Conservation (phyloP, 2,888 invertebrate genomes). For the Agrenia bidenticulata region DNA sequence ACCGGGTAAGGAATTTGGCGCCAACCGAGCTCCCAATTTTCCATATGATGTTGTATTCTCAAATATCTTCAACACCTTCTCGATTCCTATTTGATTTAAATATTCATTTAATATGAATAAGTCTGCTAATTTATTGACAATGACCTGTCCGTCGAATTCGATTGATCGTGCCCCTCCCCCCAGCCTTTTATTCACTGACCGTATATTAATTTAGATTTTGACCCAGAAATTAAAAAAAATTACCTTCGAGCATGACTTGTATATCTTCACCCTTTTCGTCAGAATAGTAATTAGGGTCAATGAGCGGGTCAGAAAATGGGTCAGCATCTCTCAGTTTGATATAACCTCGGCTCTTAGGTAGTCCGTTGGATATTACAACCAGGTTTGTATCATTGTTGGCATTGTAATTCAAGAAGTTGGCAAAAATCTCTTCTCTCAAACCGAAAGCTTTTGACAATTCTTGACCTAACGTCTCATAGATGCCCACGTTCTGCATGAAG, state of each 20-base stretch:
- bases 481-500: slow-evolving; percentile 3
- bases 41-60: slow-evolving; percentile 26
- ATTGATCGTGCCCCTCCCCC: too few species aligned
- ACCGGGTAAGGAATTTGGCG: slow-evolving; percentile 14
- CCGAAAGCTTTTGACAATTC: slow-evolving; percentile 15
- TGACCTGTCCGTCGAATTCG: too few species aligned
- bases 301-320: slow-evolving; percentile 22
- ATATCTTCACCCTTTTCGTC: slow-evolving; percentile 27
- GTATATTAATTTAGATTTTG: too few species aligned
- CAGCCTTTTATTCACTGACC: too few species aligned
- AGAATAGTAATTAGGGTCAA: slow-evolving; percentile 29
- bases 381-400: slow-evolving; percentile 21
- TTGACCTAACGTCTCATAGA: not conserved
- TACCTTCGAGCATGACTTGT: slow-evolving; percentile 31
- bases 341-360: slow-evolving; percentile 28
- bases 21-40: slow-evolving; percentile 18
- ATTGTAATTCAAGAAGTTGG: slow-evolving; percentile 1
- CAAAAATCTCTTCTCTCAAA: not conserved
- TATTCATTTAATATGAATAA: not conserved
- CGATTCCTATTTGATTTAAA: slow-evolving; percentile 7
- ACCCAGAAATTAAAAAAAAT: too few species aligned
- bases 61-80: slow-evolving; percentile 16
- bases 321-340: slow-evolving; percentile 13
- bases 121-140: too few species aligned
- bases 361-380: slow-evolving; percentile 21